Evolutionary conservation across 2,113 vertebrate species (phyloP).

Genomic region (Baryphthengus martii): DNA sequence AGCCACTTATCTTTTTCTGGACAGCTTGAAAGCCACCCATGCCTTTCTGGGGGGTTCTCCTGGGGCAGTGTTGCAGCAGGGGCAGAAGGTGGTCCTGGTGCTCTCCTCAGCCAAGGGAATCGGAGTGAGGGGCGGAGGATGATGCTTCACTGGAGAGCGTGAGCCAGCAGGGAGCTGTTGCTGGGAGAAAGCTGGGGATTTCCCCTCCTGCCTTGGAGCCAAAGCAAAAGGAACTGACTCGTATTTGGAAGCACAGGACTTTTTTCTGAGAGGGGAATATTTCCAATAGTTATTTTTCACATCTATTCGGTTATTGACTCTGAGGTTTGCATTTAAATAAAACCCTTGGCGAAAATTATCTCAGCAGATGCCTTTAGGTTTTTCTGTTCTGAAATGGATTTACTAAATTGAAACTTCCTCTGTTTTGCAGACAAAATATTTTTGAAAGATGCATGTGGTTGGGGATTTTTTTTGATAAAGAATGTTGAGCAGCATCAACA

Average conservation of each 20-base stretch:
- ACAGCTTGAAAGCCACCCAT: accelerated
- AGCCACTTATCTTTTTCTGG: background rate
- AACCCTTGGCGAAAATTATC: background rate
- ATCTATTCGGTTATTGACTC: background rate
- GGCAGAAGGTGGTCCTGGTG: accelerated
- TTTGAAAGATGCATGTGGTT: background rate
- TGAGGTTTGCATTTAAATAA: background rate
- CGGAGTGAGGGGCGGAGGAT: background rate
- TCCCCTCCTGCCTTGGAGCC: background rate
- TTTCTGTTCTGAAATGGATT: background rate
- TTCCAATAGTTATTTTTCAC: background rate
- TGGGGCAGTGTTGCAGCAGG: accelerated
- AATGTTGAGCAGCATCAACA: too few relatives aligned
- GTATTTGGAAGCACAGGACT: background rate
- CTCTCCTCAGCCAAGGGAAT: accelerated
- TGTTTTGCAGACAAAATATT: background rate
- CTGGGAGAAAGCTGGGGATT: background rate
- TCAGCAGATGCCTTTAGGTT: background rate
- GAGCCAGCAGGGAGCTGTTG: background rate
- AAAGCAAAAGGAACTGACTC: background rate
- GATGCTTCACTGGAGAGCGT: background rate
- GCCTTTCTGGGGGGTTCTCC: background rate
- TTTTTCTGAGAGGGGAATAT: background rate
- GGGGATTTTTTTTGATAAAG: too few relatives aligned
- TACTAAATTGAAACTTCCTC: background rate